Evolutionary conservation across 1,140 invertebrate genomes (phyloP).

Genomic region (Leptopilina boulardi): DNA sequence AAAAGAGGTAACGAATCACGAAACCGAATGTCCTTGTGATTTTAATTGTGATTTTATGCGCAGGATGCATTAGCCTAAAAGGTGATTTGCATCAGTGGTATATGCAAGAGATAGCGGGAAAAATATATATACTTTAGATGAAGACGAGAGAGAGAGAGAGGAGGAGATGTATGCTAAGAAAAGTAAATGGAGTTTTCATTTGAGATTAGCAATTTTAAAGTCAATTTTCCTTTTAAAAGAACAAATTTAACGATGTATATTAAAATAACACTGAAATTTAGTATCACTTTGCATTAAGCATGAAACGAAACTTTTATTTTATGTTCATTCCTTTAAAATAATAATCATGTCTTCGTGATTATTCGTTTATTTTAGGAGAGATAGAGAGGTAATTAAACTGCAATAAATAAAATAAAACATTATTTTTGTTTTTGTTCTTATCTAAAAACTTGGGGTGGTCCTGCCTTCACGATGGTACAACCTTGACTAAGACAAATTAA

Average conservation of each 20-base stretch:
- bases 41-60: constrained; percentile 65
- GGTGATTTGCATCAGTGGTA: constrained; percentile 53
- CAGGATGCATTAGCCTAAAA: constrained; percentile 62
- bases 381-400: no score
- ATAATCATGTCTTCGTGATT: neutral
- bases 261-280: neutral
- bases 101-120: constrained; percentile 7
- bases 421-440: no score
- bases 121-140: neutral
- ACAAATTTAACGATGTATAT: neutral
- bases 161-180: neutral
- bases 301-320: neutral
- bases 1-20: constrained; percentile 15
- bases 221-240: neutral
- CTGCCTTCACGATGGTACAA: no score
- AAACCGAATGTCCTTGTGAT: constrained; percentile 31
- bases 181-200: neutral
- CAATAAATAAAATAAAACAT: no score
- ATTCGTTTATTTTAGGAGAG: neutral
- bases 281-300: neutral
- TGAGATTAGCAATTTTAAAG: constrained; percentile 17
- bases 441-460: no score
- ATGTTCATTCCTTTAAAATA: neutral
- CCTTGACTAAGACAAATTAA: no score
- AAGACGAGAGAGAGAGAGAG: no score